Evolutionary conservation across 2,797 vertebrate species (phyloP), one percentile per base, ranked within the genome.

Genomic region (Uromys caudimaculatus): DNA sequence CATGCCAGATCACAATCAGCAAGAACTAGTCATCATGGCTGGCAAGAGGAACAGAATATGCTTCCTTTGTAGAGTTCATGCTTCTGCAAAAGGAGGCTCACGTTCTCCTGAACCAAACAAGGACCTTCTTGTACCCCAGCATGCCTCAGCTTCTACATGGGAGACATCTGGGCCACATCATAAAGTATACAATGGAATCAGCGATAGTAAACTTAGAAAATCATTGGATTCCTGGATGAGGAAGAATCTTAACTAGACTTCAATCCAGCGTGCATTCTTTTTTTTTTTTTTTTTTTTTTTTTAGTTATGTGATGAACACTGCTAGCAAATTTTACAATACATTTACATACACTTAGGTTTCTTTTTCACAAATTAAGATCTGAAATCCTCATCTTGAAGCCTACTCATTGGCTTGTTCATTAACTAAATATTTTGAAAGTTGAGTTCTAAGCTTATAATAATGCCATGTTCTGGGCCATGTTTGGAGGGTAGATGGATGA

Each of bases 381-480:
- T 86, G 19, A 90, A 90, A 91, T 86, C 50, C 90, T 32, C 60
- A 96, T 89, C 79, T 50, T 94, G 54, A 96, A 93, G 56, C 67
- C 16, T 16, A 82, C 3, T 17, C 75, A 67, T 6, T 81, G 47
- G n/a, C 41, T 86, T 83, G 7, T 24, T 73, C 24, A 54, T 83
- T 81, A 84, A 85, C 38, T 71, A 75, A 89, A 19, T 85, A 83
- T 86, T 93, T 87, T 10, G 69, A 90, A 84, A 95, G 44, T 24
- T 41, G 62, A 93, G 24, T n/a, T 95, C 56, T 89, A 89, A 62
- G 38, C 29, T 92, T 69, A 27, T 44, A 8, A 32, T 38, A 62
- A 16, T 38, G n/a, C 14, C 91, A 60, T 16, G 29, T 62, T 84
- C 58, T 92, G 17, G 60, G 47, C 60, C 54, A 32, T 54, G 21